These are phyloP conservation scores for Isurus oxyrinchus DNA, from an alignment of 2,113 vertebrate genomes.

Conservation along the genomic window DNA sequence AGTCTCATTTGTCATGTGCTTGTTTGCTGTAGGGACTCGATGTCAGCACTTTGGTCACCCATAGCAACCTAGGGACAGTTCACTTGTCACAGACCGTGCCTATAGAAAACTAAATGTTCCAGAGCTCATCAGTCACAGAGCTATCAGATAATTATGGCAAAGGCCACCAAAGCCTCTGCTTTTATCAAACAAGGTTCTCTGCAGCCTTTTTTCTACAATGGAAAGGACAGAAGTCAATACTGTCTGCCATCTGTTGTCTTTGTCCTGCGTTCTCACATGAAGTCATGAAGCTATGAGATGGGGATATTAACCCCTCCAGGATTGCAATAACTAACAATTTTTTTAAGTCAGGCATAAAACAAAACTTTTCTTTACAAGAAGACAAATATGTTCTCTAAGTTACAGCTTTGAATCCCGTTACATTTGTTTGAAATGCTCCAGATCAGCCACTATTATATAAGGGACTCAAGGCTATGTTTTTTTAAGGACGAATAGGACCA, in stretches of 20 bases:
- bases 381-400: not conserved
- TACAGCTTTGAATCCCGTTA: not conserved
- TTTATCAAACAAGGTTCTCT: constrained; percentile 64
- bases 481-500: not conserved
- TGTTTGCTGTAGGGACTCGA: constrained; percentile 69
- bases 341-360: not conserved
- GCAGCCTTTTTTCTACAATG: constrained; percentile 65
- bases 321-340: not conserved
- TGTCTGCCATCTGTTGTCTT: constrained; percentile 77
- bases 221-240: constrained; percentile 75
- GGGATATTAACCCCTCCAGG: constrained; percentile 26
- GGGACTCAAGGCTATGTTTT: not conserved
- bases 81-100: constrained; percentile 60
- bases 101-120: constrained; percentile 55
- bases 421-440: not conserved
- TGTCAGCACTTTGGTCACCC: constrained; percentile 66
- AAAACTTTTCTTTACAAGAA: not conserved
- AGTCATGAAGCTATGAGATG: constrained; percentile 53
- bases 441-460: not conserved
- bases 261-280: constrained; percentile 63
- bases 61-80: constrained; percentile 63
- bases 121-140: constrained; percentile 55
- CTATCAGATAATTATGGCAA: constrained; percentile 64
- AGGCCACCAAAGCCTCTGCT: constrained; percentile 55
- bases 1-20: constrained; percentile 79